Evolutionary conservation across 1,140 invertebrate genomes (phyloP).

Genomic region (Colletes gigas): DNA sequence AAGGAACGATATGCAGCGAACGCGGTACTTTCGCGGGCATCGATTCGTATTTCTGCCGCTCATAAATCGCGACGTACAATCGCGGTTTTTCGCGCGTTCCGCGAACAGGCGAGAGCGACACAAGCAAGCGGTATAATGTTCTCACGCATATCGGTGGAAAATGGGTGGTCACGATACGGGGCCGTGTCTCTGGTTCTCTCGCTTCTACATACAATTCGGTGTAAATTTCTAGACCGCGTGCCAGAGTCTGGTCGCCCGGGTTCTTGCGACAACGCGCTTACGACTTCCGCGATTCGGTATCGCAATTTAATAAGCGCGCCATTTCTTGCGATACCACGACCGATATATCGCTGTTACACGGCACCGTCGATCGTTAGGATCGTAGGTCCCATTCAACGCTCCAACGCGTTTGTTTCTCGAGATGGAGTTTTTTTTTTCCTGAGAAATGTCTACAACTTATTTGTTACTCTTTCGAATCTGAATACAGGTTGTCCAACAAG

Average conservation of each 20-base stretch:
- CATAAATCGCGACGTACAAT: not conserved
- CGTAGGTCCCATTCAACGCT: not conserved
- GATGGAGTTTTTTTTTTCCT: too few relatives aligned
- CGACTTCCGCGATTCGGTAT: slow-evolving; percentile 28
- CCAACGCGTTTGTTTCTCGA: not conserved
- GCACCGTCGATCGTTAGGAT: slow-evolving; percentile 1
- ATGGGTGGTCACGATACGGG: not conserved
- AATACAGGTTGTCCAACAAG: too few relatives aligned
- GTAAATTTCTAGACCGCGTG: slow-evolving; percentile 24
- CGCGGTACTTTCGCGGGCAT: not conserved
- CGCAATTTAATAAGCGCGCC: slow-evolving; percentile 9
- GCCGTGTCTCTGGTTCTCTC: not conserved
- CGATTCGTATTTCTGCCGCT: not conserved
- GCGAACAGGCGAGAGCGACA: not conserved
- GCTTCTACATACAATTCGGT: slow-evolving; percentile 16
- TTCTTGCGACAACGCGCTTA: slow-evolving; percentile 15
- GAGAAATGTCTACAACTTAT: too few relatives aligned
- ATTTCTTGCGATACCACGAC: slow-evolving; percentile 6
- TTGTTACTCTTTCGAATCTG: too few relatives aligned
- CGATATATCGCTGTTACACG: slow-evolving; percentile 16
- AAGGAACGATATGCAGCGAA: not conserved
- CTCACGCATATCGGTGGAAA: slow-evolving; percentile 19
- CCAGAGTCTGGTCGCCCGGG: not conserved
- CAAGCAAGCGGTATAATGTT: not conserved
- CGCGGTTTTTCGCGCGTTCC: not conserved